Base-by-base conservation (phyloP, 2,888 invertebrate genomes). In the Anorthoa munda region DNA sequence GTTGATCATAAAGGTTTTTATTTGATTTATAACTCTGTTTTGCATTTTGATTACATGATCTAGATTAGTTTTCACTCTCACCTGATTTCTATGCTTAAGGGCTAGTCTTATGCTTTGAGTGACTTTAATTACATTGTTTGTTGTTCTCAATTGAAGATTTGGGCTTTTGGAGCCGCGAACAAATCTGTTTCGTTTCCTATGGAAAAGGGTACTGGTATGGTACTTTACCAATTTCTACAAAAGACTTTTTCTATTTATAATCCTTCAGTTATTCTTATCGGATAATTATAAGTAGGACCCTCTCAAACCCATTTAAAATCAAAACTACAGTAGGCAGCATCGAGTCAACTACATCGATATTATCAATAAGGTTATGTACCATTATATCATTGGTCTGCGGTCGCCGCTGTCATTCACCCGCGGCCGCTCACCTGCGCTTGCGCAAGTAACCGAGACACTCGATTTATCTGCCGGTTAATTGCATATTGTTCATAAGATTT, bases 361-460 rank as follows among this genome's bases (percentile, higher is more conserved):
- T 67, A 83, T 83, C 79, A 66, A 79, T 81, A 79, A 77, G 66
- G 77, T 79, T 72, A 77, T 63, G 63, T 77, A 72, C 69, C 53
- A 76, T 83, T 69, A 73, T 86, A 84, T 84, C 74, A 82, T 56
- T 77, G 67, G 68, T 48, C 60, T 83, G 74, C 75, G 77, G 79
- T 77, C 59, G 64, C 56, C 56, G 73, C 86, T 83, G 85, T 87
- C 86, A 82, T 83, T 87, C 81, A 81, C 81, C 81, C 76, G 69
- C 67, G 64, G 78, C 83, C 87, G 66, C 80, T 84, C 87, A 78
- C 87, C 53, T 61, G 50, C 48, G 63, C 73, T 86, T 86, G 81
- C 86, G 85, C 83, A 86, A 86, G 69, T 67, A 12, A 46, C 58
- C 68, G 39, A 68, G 82, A 79, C 81, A 85, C 64, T 63, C 73